Evolutionary conservation across 2,888 invertebrate species (phyloP).

Genomic region (Melinopterus prodromus): DNA sequence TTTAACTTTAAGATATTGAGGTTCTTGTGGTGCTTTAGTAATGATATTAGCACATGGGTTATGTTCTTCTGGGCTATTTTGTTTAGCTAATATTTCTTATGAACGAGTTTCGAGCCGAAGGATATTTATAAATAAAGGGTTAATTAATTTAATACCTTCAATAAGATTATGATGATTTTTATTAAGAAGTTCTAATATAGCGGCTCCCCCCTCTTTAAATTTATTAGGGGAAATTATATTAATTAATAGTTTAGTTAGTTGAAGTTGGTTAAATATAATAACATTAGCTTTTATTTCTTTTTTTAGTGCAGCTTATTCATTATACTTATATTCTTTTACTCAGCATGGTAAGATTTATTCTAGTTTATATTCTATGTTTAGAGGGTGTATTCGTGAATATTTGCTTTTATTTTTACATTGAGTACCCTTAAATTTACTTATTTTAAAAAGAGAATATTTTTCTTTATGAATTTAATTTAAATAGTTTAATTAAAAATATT

Average conservation of each 20-base stretch:
- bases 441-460: too few species aligned
- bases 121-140: slow-evolving; percentile 69
- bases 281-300: slow-evolving; percentile 68
- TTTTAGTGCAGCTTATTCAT: slow-evolving; percentile 70
- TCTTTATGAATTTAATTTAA: too few species aligned
- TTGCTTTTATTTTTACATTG: slow-evolving; percentile 70
- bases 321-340: slow-evolving; percentile 69
- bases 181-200: slow-evolving; percentile 70
- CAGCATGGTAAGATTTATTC: slow-evolving; percentile 69
- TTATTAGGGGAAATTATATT: slow-evolving; percentile 72
- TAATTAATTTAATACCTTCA: slow-evolving; percentile 68
- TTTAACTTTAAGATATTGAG: slow-evolving; percentile 66
- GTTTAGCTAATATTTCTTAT: slow-evolving; percentile 72
- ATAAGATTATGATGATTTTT: slow-evolving; percentile 73
- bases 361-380: slow-evolving; percentile 63
- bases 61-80: slow-evolving; percentile 73
- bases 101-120: slow-evolving; percentile 69
- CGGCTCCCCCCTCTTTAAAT: slow-evolving; percentile 73
- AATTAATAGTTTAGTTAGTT: slow-evolving; percentile 67
- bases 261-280: slow-evolving; percentile 63
- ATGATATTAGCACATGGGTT: slow-evolving; percentile 73
- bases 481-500: too few species aligned
- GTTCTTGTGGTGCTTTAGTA: slow-evolving; percentile 63
- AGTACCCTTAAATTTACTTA: slow-evolving; percentile 64
- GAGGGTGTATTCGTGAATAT: slow-evolving; percentile 65